These are phyloP conservation scores for Amblyopsis rosae DNA, from an alignment of 2,113 vertebrate species.

Conservation along the genomic window DNA sequence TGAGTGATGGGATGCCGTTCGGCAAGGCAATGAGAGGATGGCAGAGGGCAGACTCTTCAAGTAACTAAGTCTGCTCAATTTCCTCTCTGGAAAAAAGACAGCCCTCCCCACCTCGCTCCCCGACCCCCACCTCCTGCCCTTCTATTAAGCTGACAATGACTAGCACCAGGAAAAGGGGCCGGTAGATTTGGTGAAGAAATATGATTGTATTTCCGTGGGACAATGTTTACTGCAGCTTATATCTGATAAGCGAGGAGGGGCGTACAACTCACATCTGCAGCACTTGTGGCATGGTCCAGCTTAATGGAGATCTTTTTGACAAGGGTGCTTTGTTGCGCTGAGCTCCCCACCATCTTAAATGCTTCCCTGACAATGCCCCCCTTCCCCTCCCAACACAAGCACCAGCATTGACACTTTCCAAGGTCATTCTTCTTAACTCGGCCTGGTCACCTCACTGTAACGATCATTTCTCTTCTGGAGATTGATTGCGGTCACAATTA, in stretches of 20 bases:
- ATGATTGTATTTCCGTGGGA: slow-evolving; percentile 9
- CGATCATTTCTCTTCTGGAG: not conserved
- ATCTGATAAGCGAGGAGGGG: slow-evolving; percentile 32
- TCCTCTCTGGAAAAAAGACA: slow-evolving; percentile 43
- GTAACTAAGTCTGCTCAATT: slow-evolving; percentile 62
- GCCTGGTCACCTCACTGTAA: too few relatives aligned
- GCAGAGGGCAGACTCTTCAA: slow-evolving; percentile 59
- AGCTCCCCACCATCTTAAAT: slow-evolving; percentile 71
- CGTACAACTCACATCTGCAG: slow-evolving; percentile 33
- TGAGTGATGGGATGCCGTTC: slow-evolving; percentile 68
- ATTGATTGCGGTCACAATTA: not conserved
- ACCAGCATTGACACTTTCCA: slow-evolving; percentile 16
- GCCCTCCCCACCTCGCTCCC: not conserved
- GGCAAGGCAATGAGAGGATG: slow-evolving; percentile 57
- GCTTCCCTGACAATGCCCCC: slow-evolving; percentile 66
- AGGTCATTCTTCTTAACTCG: slow-evolving; percentile 41
- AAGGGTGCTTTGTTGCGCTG: slow-evolving; percentile 61
- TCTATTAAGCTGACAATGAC: slow-evolving; percentile 27
- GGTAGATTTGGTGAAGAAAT: not conserved
- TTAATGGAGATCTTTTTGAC: slow-evolving; percentile 51
- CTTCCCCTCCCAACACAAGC: not conserved
- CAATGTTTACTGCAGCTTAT: slow-evolving; percentile 20
- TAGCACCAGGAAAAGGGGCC: slow-evolving; percentile 2
- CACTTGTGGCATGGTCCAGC: slow-evolving; percentile 52
- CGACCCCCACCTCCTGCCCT: slow-evolving; percentile 23